Percentiles rank a stretch among this genome's conserved stretches.
Conservation (phyloP, 2,113 vertebrate species). For the Phoenicopterus ruber region DNA sequence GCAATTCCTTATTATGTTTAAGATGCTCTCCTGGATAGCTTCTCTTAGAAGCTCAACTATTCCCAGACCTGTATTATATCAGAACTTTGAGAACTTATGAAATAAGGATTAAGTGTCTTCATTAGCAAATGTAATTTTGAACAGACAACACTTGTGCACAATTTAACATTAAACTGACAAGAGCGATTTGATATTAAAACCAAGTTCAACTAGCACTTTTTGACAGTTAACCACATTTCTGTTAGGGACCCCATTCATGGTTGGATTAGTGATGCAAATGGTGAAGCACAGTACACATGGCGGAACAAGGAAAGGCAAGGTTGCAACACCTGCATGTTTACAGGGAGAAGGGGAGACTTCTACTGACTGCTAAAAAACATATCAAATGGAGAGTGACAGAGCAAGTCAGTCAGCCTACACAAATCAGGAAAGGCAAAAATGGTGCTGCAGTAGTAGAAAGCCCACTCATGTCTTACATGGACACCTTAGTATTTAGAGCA, state of each 20-base stretch:
- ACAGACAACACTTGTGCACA: background rate
- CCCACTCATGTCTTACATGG: background rate
- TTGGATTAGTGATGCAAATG: background rate
- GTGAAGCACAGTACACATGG: background rate
- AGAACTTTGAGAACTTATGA: background rate
- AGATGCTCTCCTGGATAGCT: background rate
- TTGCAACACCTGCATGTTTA: background rate
- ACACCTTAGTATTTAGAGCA: background rate
- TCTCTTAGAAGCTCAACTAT: background rate
- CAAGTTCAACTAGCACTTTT: background rate
- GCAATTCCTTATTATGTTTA: background rate
- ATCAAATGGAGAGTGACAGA: background rate
- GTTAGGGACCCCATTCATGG: background rate
- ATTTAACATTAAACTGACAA: background rate
- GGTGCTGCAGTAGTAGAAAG: background rate
- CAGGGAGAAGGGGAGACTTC: background rate
- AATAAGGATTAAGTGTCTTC: background rate
- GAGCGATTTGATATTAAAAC: background rate
- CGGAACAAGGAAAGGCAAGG: background rate
- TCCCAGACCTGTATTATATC: background rate
- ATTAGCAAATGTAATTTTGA: background rate
- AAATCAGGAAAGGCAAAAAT: background rate
- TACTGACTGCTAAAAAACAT: background rate
- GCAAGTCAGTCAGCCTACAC: background rate
- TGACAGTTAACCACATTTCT: background rate